Base-by-base conservation (phyloP, 1,140 invertebrate species). In the Stratiolaelaps scimitus region DNA sequence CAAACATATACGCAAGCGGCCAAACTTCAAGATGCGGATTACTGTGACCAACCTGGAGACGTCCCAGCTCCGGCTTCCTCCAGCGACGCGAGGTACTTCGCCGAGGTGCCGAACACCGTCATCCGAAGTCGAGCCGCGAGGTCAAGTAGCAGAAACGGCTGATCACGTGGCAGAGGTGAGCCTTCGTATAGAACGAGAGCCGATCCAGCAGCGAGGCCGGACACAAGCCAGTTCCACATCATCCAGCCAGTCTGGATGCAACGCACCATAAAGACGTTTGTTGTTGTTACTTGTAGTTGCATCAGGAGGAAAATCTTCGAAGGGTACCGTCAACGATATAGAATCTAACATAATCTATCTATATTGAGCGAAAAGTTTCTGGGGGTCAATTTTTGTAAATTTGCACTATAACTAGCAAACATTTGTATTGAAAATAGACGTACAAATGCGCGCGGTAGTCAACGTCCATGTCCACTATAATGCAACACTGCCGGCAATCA, bases 41-140 rank as follows among this genome's bases (percentile, higher is more conserved):
- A 40, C 10, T 40, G 34, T 10, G 5, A 40, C 34, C 10, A 40
- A 60, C 53, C 53, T 19, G 23, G 15, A 15, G 23, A 26, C 26
- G 17, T 23, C 1, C 13, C 53, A 1, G 23, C 17, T 45, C 69
- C 72, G 68, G 73, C 73, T 4, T 79, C 75, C 69, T 81, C 79
- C 64, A 81, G 74, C 2, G 81, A 78, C 17, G 79, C 73, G 60
- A 82, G 71, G 75, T 81, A 80, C 72, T 82, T 82, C 7, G 82
- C 81, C 68, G 80, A 77, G 17, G 79, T 81, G 19, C 81, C 81
- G 43, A 83, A 74, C 45, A 81, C 76, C 19, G 81, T 82, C 26
- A 82, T 75, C 28, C 80, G 79, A 67, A 65, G 71, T 66, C 80
- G 72, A 65, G 80, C 78, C n/a, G 80, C 76, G 1, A 83, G 71